phyloP scores from a whole-genome alignment of 2,113 vertebrate species.

The Forbesichthys papilliferus region DNA sequence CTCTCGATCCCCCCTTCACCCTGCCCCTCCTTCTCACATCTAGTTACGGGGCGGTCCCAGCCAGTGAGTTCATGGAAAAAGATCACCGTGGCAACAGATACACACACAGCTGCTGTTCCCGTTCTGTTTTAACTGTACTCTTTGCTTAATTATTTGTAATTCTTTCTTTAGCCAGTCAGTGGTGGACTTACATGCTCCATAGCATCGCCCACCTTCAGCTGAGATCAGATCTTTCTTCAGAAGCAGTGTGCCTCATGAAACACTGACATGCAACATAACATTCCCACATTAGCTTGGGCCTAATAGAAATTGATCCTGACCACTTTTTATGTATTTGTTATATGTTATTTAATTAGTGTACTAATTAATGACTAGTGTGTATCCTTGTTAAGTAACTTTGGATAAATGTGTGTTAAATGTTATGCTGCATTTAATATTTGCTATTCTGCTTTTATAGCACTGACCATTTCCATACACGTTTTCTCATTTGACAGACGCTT shows the following conservation, averaged over 20 bases:
- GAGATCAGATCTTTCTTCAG: slow-evolving; percentile 52
- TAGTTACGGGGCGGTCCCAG: slow-evolving; percentile 57
- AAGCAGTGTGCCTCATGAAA: slow-evolving; percentile 20
- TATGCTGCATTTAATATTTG: no score
- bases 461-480: no score
- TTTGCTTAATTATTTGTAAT: slow-evolving; percentile 38
- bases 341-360: slow-evolving; percentile 19
- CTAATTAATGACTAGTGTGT: no score
- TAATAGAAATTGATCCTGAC: no score
- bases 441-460: no score
- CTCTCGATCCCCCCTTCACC: slow-evolving; percentile 13
- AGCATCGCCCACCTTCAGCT: slow-evolving; percentile 29
- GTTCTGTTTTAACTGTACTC: slow-evolving; percentile 57
- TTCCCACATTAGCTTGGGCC: no score
- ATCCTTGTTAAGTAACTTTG: no score
- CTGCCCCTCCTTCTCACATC: slow-evolving; percentile 34
- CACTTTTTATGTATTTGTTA: no score
- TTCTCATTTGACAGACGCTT: no score
- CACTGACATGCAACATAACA: slow-evolving; percentile 9
- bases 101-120: slow-evolving; percentile 33
- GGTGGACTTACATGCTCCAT: background rate
- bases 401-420: no score
- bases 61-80: slow-evolving; percentile 70
- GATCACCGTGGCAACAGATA: slow-evolving; percentile 69
- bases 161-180: slow-evolving; percentile 36